phyloP scores from a whole-genome alignment of 1,140 invertebrate species.

The Cephus cinctus region DNA sequence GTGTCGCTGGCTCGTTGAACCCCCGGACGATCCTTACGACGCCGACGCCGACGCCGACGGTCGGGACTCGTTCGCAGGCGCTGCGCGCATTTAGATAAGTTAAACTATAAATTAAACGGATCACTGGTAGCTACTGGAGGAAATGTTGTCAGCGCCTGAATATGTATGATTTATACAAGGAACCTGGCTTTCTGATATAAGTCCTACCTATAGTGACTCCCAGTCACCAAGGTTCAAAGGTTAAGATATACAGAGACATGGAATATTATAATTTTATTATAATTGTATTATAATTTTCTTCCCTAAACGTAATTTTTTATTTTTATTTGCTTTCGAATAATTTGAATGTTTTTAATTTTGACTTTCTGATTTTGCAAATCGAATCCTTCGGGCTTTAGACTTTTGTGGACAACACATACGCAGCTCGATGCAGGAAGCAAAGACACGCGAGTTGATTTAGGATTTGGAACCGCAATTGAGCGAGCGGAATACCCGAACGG shows the following conservation, averaged over 20 bases:
- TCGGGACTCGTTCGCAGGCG: constrained; percentile 26
- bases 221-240: no score
- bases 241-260: no score
- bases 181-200: constrained; percentile 46
- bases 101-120: constrained; percentile 59
- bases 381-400: no score
- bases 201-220: constrained; percentile 32
- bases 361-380: no score
- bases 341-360: no score
- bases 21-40: constrained; percentile 17
- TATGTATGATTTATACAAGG: constrained; percentile 55
- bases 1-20: constrained; percentile 32
- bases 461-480: constrained; percentile 53
- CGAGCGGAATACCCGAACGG: constrained; percentile 45
- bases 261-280: no score
- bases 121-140: constrained; percentile 55
- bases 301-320: no score
- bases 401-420: not conserved
- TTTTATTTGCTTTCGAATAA: no score
- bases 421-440: constrained; percentile 25
- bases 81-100: constrained; percentile 56
- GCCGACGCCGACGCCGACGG: constrained; percentile 14
- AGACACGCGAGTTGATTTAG: constrained; percentile 49
- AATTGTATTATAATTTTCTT: no score
- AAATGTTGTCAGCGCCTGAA: constrained; percentile 54